phyloP scores from a whole-genome alignment of 2,113 vertebrate genomes.

The Pterocles burchelli region DNA sequence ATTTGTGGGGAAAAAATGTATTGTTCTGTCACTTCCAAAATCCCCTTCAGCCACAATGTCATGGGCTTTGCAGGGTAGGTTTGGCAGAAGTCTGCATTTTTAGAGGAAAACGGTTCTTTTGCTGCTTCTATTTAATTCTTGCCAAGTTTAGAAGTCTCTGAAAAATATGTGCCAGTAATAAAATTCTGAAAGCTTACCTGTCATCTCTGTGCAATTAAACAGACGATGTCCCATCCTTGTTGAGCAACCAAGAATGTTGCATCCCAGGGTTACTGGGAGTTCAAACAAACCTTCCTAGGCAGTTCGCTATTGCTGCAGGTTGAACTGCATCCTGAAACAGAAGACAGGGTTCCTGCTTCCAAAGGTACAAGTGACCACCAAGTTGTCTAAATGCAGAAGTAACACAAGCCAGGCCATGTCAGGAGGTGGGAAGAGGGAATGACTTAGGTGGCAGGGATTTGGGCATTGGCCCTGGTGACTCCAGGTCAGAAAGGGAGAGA shows the following conservation, averaged over 20 bases:
- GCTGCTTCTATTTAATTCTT: background rate
- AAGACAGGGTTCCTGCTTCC: background rate
- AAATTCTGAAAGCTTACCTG: conserved; percentile 2
- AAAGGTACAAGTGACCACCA: background rate
- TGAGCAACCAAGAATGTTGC: conserved; percentile 5
- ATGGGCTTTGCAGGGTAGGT: background rate
- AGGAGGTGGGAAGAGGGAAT: background rate
- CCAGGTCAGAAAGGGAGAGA: background rate
- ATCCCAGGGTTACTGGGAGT: background rate
- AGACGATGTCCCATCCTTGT: background rate
- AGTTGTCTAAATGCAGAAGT: background rate
- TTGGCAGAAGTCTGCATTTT: background rate
- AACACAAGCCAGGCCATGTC: background rate
- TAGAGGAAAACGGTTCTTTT: background rate
- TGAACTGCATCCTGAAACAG: background rate
- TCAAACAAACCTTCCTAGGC: background rate
- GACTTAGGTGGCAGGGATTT: background rate
- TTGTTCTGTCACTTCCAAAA: background rate
- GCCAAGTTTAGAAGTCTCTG: background rate
- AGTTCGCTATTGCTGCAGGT: background rate
- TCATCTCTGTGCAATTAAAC: background rate
- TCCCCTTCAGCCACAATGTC: background rate
- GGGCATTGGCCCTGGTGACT: background rate
- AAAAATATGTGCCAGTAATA: background rate
- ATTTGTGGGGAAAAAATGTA: background rate